phyloP scores from a whole-genome alignment of 2,888 invertebrate species.

The Ochropleura leucogaster region DNA sequence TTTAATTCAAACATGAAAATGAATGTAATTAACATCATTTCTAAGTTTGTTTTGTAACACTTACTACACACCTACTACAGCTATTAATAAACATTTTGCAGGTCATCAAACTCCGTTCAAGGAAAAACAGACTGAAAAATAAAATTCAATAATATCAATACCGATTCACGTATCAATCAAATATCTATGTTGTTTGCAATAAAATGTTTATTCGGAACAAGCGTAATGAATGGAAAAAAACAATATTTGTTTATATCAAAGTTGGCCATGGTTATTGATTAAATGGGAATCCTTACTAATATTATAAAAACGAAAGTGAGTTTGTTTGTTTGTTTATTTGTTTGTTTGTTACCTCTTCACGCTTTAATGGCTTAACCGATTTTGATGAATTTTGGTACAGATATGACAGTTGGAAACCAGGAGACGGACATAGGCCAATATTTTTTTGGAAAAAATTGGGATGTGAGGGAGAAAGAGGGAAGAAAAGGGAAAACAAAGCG shows the following conservation, averaged over 20 bases:
- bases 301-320: too few relatives aligned
- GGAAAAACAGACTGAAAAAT: slow-evolving; percentile 15
- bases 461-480: too few relatives aligned
- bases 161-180: neutral
- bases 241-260: slow-evolving; percentile 15
- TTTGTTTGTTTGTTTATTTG: too few relatives aligned
- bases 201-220: slow-evolving; percentile 16
- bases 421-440: too few relatives aligned
- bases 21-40: too few relatives aligned
- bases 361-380: too few relatives aligned
- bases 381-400: too few relatives aligned
- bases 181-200: slow-evolving; percentile 16
- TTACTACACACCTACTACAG: neutral
- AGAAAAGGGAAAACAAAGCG: too few relatives aligned
- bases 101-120: slow-evolving; percentile 9
- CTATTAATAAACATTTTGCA: slow-evolving; percentile 10
- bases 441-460: too few relatives aligned
- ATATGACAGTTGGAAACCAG: too few relatives aligned
- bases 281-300: too few relatives aligned
- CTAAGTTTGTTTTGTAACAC: neutral
- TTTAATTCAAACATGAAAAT: neutral
- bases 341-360: too few relatives aligned
- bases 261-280: neutral
- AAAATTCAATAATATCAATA: slow-evolving; percentile 23
- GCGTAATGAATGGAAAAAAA: slow-evolving; percentile 9